Evolutionary conservation across 2,888 invertebrate genomes (phyloP).

Genomic region (Malachius bipustulatus): DNA sequence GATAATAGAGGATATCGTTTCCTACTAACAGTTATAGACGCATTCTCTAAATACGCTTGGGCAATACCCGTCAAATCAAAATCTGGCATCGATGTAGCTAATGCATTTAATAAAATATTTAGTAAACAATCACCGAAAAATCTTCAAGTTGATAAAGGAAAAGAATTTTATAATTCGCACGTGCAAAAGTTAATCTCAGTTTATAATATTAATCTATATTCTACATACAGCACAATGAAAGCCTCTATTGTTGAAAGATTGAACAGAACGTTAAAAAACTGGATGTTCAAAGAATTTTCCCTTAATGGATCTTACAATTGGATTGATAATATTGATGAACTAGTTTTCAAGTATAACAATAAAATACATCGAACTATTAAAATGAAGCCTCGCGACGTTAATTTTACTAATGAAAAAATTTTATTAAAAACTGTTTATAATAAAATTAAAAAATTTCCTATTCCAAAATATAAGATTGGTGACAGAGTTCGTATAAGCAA

Average conservation of each 20-base stretch:
- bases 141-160: constrained; percentile 19
- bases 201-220: constrained; percentile 13
- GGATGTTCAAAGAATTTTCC: constrained; percentile 24
- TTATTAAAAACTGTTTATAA: constrained; percentile 17
- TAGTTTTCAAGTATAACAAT: constrained; percentile 12
- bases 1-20: constrained; percentile 26
- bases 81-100: constrained; percentile 21
- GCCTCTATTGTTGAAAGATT: constrained; percentile 22
- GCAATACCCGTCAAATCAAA: constrained; percentile 25
- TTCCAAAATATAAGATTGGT: constrained; percentile 19
- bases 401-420: constrained; percentile 9
- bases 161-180: constrained; percentile 22
- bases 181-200: constrained; percentile 20
- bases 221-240: constrained; percentile 19
- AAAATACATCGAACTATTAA: constrained; percentile 12
- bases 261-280: constrained; percentile 21
- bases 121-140: constrained; percentile 14
- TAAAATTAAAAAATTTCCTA: constrained; percentile 16
- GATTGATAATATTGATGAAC: constrained; percentile 20
- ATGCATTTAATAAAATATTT: constrained; percentile 11
- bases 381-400: constrained; percentile 11
- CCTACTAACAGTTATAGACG: constrained; percentile 28
- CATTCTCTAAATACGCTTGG: constrained; percentile 31
- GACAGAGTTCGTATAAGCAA: constrained; percentile 27
- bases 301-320: constrained; percentile 22